A percentile compares a stretch with the other conserved stretches of the same genome.
Evolutionary conservation across 2,888 invertebrate species (phyloP).

Genomic region (Branchipolynoe longqiensis): DNA sequence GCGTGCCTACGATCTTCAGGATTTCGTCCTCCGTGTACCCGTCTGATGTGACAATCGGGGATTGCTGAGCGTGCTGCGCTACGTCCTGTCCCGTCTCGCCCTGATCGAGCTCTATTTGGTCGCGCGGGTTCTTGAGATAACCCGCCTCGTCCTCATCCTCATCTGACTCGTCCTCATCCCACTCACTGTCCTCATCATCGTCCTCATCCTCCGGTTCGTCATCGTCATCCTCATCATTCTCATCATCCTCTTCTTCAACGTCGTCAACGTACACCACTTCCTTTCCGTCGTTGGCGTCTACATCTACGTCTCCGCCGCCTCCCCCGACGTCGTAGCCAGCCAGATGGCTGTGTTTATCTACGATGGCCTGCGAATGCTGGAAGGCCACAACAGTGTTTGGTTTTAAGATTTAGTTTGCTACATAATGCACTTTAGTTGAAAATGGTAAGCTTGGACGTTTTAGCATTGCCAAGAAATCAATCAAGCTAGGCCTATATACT

Average conservation of each 20-base stretch:
- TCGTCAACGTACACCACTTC: background rate
- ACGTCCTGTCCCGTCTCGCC: background rate
- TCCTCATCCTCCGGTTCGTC: background rate
- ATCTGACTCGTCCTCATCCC: background rate
- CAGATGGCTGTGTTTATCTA: no score
- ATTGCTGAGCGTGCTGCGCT: background rate
- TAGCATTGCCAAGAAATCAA: no score
- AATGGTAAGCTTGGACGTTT: no score
- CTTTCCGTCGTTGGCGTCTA: background rate
- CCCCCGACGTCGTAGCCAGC: background rate
- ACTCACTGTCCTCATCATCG: background rate
- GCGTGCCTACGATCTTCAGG: constrained; percentile 15
- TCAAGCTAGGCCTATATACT: no score
- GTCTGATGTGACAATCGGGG: background rate
- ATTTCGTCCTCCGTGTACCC: background rate
- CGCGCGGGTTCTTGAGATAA: background rate
- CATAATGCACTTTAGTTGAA: no score
- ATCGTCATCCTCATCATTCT: constrained; percentile 4
- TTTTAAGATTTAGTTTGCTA: no score
- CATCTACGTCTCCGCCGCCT: background rate
- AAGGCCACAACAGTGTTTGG: no score
- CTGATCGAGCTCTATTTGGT: constrained; percentile 6
- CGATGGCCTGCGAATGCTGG: no score
- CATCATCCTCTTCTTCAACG: background rate
- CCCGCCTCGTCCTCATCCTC: background rate